Conservation (phyloP, 2,888 invertebrate species). For the Sphaeridia pumilis region DNA sequence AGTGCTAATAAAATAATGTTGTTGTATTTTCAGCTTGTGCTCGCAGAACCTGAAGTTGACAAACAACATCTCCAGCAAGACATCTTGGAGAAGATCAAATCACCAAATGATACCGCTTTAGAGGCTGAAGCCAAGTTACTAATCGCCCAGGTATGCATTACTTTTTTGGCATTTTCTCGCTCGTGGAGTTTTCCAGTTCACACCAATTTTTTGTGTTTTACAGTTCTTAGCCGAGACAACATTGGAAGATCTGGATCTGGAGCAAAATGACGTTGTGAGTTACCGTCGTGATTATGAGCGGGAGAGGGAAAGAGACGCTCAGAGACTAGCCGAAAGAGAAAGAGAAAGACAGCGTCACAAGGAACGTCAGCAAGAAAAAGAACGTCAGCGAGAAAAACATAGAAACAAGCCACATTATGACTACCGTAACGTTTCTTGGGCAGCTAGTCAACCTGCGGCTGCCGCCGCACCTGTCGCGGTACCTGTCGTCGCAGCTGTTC, state of each 20-base stretch:
- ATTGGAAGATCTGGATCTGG: background rate
- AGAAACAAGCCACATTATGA: constrained; percentile 6
- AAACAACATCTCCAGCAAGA: constrained; percentile 3
- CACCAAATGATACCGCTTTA: constrained; percentile 7
- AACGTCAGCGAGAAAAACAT: background rate
- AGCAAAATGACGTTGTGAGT: background rate
- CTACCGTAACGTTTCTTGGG: background rate
- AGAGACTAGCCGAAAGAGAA: no score
- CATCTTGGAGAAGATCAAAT: constrained; percentile 1
- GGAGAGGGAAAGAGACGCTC: background rate
- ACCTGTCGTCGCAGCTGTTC: constrained; percentile 2
- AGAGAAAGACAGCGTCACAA: background rate
- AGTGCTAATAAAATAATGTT: background rate
- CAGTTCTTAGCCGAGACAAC: background rate
- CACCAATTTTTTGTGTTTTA: background rate
- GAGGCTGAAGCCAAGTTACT: constrained; percentile 8
- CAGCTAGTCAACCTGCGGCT: background rate
- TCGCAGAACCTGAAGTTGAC: background rate
- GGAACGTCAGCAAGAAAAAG: background rate
- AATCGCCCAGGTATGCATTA: constrained; percentile 6
- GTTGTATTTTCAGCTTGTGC: background rate
- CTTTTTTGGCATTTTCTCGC: background rate
- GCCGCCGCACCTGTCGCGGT: background rate
- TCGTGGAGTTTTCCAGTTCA: no score
- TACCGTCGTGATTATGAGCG: background rate